Evolutionary conservation across 1,140 invertebrate genomes (phyloP), one percentile per base, ranked within the genome.

Genomic region (Drosophila kikkawai): DNA sequence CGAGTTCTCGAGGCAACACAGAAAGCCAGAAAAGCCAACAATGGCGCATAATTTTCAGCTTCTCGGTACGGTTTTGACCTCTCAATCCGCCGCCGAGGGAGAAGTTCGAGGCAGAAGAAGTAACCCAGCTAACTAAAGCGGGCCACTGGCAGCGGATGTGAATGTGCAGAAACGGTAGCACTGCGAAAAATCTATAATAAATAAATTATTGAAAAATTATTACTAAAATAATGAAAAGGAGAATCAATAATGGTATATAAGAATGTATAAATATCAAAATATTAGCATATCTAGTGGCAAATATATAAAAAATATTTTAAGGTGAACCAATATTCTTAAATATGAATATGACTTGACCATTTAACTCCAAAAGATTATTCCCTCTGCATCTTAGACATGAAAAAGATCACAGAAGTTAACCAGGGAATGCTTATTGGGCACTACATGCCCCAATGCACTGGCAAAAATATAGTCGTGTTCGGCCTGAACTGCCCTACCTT

Each of bases 11-110:
- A 15, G 19, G 48, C 53, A 74, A 47, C 37, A 50, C 50, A 55
- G 34, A 55, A 55, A 55, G 53, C 34, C 51, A 55, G 51, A 56
- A 55, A 51, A 34, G 47, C 61, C 81, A 88, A 88, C 84, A 88
- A 88, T 88, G 84, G 69, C 75, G 84, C 85, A 88, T 88, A 88
- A 88, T 88, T 88, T 90, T 80, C 73, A 73, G 68, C 53, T 73
- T 37, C 68, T 50, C 78, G 68, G 75, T 79, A 79, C 75, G 75
- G 78, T 79, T 84, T 85, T 88, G 84, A 88, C 84, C 84, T 88
- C 84, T 88, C 85, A 90, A 88, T 88, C 80, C 75, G 79, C 56
- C 66, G 85, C 67, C 58, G 77, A 80, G 77, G 84, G 68, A 88
- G 67, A 39, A 70, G 51, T 71, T 37, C 36, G 34, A 37, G 59